phyloP scores from a whole-genome alignment of 2,888 invertebrate genomes.

The Megamerina dolium region DNA sequence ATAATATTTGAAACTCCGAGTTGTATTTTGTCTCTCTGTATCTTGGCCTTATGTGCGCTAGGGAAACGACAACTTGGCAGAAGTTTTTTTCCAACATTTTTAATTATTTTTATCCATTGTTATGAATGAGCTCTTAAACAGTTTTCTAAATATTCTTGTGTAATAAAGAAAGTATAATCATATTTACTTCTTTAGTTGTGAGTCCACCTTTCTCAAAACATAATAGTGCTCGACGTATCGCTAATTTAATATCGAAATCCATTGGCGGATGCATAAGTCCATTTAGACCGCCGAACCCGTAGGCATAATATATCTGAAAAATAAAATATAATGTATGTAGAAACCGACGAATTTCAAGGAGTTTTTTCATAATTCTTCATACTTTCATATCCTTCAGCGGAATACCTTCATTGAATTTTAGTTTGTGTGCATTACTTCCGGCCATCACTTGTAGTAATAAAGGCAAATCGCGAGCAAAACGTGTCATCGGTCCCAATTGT shows the following conservation, averaged over 20 bases:
- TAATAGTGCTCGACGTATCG: slow-evolving; percentile 35
- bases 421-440: slow-evolving; percentile 47
- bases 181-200: slow-evolving; percentile 26
- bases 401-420: slow-evolving; percentile 51
- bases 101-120: too few species aligned
- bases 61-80: too few species aligned
- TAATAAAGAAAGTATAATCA: too few species aligned
- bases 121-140: too few species aligned
- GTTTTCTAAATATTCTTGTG: too few species aligned
- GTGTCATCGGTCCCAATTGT: slow-evolving; percentile 67
- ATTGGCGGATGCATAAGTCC: slow-evolving; percentile 27
- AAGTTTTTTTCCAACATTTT: too few species aligned
- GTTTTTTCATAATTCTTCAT: too few species aligned
- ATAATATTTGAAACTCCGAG: not conserved
- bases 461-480: slow-evolving; percentile 70
- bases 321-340: too few species aligned
- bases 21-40: too few species aligned
- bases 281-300: slow-evolving; percentile 29
- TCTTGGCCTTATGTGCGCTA: too few species aligned
- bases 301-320: slow-evolving; percentile 34
- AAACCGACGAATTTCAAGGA: too few species aligned
- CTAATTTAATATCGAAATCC: slow-evolving; percentile 33
- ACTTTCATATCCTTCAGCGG: slow-evolving; percentile 53
- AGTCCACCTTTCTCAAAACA: slow-evolving; percentile 36
- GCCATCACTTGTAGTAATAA: slow-evolving; percentile 62